Evolutionary conservation across 1,140 invertebrate species (phyloP).

Genomic region (Drosophila jambulina): DNA sequence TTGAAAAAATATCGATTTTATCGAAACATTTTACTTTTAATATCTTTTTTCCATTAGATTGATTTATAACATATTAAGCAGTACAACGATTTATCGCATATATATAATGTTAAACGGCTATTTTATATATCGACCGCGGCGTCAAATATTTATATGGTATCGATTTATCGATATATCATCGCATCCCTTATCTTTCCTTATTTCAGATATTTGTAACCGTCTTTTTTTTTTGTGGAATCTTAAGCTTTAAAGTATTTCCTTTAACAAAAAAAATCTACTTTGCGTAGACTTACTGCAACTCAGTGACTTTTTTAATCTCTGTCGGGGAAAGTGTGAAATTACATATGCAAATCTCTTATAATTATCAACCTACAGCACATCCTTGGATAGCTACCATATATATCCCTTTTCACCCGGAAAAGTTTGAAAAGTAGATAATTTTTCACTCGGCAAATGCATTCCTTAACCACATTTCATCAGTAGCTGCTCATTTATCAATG

Average conservation of each 20-base stretch:
- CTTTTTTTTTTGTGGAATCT: too few relatives aligned
- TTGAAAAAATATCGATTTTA: too few relatives aligned
- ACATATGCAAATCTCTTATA: constrained; percentile 39
- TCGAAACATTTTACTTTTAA: too few relatives aligned
- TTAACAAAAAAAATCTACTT: neutral
- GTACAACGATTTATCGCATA: too few relatives aligned
- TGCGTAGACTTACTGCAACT: neutral
- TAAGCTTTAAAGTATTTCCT: neutral
- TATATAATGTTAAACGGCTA: too few relatives aligned
- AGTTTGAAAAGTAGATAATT: constrained; percentile 37
- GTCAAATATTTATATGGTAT: too few relatives aligned
- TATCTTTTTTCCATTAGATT: too few relatives aligned
- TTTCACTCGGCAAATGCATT: constrained; percentile 24
- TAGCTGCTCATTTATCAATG: constrained; percentile 48
- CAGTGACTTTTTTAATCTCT: neutral
- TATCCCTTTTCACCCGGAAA: neutral
- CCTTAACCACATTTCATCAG: constrained; percentile 16
- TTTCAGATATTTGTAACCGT: too few relatives aligned
- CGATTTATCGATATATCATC: too few relatives aligned
- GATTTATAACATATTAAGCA: too few relatives aligned
- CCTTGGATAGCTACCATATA: neutral
- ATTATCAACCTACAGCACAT: constrained; percentile 19
- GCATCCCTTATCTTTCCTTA: too few relatives aligned
- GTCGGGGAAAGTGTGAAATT: constrained; percentile 18
- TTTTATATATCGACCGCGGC: too few relatives aligned